Evolutionary conservation across 1,140 invertebrate genomes (phyloP).

Genomic region (Lethrus apterus): DNA sequence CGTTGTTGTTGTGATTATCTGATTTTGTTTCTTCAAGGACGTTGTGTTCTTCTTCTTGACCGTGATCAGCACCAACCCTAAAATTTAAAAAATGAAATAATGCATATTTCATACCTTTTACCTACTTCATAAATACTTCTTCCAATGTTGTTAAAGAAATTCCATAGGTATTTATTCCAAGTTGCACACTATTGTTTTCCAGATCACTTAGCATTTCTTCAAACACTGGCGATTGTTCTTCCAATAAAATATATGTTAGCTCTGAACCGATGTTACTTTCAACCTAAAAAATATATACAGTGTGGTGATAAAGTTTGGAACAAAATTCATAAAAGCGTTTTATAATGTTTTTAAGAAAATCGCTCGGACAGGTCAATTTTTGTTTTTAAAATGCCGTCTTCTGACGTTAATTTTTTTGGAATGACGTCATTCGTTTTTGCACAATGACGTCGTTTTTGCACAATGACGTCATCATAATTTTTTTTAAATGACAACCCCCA

Average conservation of each 20-base stretch:
- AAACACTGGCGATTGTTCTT: constrained; percentile 42
- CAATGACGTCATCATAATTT: too few relatives aligned
- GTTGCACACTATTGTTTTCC: constrained; percentile 52
- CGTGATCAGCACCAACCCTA: constrained; percentile 44
- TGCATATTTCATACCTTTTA: constrained; percentile 10
- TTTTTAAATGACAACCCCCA: too few relatives aligned
- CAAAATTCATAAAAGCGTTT: too few relatives aligned
- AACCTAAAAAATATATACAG: constrained; percentile 20
- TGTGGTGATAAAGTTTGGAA: too few relatives aligned
- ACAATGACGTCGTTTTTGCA: too few relatives aligned
- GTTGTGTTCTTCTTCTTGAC: constrained; percentile 23
- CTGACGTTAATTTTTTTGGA: too few relatives aligned
- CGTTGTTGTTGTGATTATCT: not conserved
- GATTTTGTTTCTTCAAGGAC: constrained; percentile 13
- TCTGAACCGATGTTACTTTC: constrained; percentile 28
- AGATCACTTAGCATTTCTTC: constrained; percentile 60
- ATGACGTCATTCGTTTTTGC: too few relatives aligned
- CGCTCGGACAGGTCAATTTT: too few relatives aligned
- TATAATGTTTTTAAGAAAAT: too few relatives aligned
- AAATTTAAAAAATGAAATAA: constrained; percentile 15
- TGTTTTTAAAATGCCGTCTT: too few relatives aligned
- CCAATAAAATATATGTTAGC: constrained; percentile 29
- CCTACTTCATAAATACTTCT: constrained; percentile 83
- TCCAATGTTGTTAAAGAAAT: constrained; percentile 80
- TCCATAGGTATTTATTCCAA: constrained; percentile 58